Evolutionary conservation across 1,140 invertebrate genomes (phyloP), one percentile per base, ranked within the genome.

Genomic region (Heterodera carotae): DNA sequence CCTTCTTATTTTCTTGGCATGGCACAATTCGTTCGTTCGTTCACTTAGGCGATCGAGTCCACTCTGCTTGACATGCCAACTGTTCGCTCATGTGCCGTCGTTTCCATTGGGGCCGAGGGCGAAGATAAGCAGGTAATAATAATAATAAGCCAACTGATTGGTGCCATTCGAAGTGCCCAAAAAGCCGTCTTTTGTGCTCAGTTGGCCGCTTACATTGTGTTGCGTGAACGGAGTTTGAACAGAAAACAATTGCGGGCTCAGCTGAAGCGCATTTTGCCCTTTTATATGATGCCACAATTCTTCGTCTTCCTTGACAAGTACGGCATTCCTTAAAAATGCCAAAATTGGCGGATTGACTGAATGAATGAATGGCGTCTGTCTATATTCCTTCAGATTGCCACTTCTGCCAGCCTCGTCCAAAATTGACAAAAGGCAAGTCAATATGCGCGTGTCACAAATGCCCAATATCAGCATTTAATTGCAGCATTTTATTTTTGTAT

Each of bases 231-330:
- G 29, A 80, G 84, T 59, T 84, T 86, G 6, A 82, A 84, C 10
- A 81, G 86, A 69, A 89, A 89, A 74, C 86, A 86, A 34, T 78
- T 91, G 31, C 79, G 89, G 67, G 85, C 87, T 1, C 85, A 86
- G 36, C 82, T 91, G 6, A 90, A 90, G 79, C 85, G 84, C 64
- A 84, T 83, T 31, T 81, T 91, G 31, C 90, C 90, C 7, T 90
- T 90, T 81, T 90, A 91, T 81, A 91, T 91, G 90, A 88, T 91
- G 62, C 90, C 90, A 7, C 88, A 89, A 7, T 89, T 88, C 77
- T 89, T 90, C 81, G 83, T 90, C 2, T 89, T 89, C 69, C 69
- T 91, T 4, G 84, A 89, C 66, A 88, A 85, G 88, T 89, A 76
- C 80, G 22, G 39, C 10, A 29, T n/a, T n/a, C n/a, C 8, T 27